phyloP scores from a whole-genome alignment of 2,888 invertebrate genomes.

The Tetranychus truncatus region DNA sequence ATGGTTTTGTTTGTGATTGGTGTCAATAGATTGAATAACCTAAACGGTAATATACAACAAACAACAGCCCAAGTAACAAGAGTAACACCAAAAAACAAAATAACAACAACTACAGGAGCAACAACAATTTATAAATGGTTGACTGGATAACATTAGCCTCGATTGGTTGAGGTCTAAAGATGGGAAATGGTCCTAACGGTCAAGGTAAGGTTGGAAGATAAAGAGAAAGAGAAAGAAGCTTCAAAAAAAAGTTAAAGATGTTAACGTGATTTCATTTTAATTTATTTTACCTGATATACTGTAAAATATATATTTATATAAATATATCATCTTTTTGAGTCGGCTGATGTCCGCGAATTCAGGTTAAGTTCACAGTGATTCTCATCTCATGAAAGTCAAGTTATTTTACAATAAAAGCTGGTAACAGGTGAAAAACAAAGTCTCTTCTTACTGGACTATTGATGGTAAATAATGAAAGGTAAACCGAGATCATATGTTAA shows the following conservation, averaged over 20 bases:
- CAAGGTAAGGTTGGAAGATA: not conserved
- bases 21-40: not conserved
- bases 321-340: no score
- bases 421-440: no score
- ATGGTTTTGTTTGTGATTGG: not conserved
- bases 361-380: not conserved
- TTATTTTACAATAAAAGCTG: no score
- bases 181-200: not conserved
- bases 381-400: no score
- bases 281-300: not conserved
- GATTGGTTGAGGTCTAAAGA: not conserved
- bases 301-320: no score
- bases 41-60: not conserved
- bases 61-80: not conserved
- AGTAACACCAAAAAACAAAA: no score
- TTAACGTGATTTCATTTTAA: not conserved
- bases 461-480: no score
- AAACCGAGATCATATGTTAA: no score
- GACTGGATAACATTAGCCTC: slow-evolving; percentile 1
- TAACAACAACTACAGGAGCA: not conserved
- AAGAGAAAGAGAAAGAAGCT: not conserved
- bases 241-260: not conserved
- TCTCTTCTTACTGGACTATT: no score
- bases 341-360: not conserved
- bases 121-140: not conserved